These are phyloP conservation scores for Seira sanloemensis DNA, from an alignment of 2,888 invertebrate genomes.

Conservation along the genomic window DNA sequence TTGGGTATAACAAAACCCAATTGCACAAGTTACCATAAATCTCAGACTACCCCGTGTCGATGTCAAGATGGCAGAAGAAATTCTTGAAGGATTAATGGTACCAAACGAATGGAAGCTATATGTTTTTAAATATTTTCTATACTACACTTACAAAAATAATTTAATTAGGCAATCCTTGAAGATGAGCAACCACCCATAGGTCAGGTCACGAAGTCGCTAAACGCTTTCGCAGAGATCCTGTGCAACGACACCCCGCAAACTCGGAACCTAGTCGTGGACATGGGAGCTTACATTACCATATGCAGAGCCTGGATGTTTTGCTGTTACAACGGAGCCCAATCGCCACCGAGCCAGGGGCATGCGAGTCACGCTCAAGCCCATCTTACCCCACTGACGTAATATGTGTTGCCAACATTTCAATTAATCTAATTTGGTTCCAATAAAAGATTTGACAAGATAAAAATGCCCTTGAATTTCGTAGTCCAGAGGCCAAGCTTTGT, in stretches of 20 bases:
- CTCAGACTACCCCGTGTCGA: no score
- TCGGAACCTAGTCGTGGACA: slow-evolving; percentile 45
- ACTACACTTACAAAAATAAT: background rate
- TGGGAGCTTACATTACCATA: slow-evolving; percentile 60
- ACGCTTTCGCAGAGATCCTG: slow-evolving; percentile 43
- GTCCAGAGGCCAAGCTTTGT: slow-evolving; percentile 58
- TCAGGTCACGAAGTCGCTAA: slow-evolving; percentile 29
- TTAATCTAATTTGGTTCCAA: no score
- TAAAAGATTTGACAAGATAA: no score
- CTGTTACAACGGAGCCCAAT: slow-evolving; percentile 62
- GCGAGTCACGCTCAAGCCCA: background rate
- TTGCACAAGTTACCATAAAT: no score
- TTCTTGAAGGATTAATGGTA: background rate
- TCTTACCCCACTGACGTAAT: background rate
- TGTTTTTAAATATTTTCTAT: background rate
- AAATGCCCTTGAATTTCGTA: no score
- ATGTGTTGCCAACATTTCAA: no score
- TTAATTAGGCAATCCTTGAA: slow-evolving; percentile 16
- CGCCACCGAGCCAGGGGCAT: no score
- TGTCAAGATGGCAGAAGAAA: slow-evolving; percentile 8
- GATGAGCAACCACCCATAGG: slow-evolving; percentile 29
- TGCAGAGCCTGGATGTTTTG: slow-evolving; percentile 62
- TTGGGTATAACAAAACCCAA: no score
- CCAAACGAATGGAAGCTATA: no score
- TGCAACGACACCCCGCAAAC: slow-evolving; percentile 26